Evolutionary conservation across 2,113 vertebrate genomes (phyloP), one percentile per base, ranked within the genome.

Genomic region (Bufo bufo): DNA sequence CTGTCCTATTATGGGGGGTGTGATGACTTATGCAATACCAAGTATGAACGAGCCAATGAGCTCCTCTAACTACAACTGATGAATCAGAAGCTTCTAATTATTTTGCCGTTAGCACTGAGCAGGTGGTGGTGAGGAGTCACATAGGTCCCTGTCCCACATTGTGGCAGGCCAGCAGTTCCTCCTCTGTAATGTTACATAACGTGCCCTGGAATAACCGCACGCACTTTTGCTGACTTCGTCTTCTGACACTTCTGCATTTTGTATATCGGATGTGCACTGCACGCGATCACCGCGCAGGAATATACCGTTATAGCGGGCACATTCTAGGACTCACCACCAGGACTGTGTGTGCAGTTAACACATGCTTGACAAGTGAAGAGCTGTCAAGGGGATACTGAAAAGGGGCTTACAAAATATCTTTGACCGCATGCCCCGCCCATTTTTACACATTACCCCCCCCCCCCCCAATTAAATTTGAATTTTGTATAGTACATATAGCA

Each of bases 181-280:
- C 66, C 3, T 71, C 11, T 71, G n/a, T 71, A 71, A 33, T 71
- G 33, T 82, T 45, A 61, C 16, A 63, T 81, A 81, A 81, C 79
- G 4, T 45, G 79, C 47, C 79, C 33, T 5, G 6, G 2, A 61
- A 33, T 63, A 63, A 81, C 79, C 43, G 33, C 58, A 0, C 2
- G 6, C 52, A 20, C 13, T 63, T 45, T 54, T 80, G 77, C 45
- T 47, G 45, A 47, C 17, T 19, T 8, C 72, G 13, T 23, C 17
- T 61, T 19, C 59, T 61, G 4, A 33, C 8, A 75, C 72, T 75
- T 74, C 71, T 74, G 71, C 71, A 16, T 45, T 74, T 47, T 10
- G 0, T 69, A 69, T 69, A 74, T 1, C 45, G 20, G 17, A 77
- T 52, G 47, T 77, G 49, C 12, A 12, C 0, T 0, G 74, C 74